phyloP scores from a whole-genome alignment of 1,140 invertebrate species.

The Caerostris darwini region DNA sequence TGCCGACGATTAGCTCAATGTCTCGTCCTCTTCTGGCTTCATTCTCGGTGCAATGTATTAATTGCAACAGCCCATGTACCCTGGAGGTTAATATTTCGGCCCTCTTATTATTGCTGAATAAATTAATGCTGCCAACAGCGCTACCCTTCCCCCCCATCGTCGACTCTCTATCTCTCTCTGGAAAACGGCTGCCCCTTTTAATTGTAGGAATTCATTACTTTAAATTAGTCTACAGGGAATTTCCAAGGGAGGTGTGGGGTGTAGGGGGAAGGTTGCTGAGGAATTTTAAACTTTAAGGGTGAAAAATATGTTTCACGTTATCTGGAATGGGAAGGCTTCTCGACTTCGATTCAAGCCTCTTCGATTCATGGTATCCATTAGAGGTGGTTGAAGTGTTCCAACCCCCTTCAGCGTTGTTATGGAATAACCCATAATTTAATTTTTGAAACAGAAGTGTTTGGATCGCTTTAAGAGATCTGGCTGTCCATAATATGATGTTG shows the following conservation, averaged over 20 bases:
- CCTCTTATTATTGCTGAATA: constrained; percentile 65
- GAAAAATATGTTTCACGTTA: constrained; percentile 33
- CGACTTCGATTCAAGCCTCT: background rate
- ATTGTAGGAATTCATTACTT: constrained; percentile 64
- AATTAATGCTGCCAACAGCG: constrained; percentile 43
- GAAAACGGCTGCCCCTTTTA: constrained; percentile 8
- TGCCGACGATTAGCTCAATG: constrained; percentile 49
- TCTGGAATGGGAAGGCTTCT: background rate
- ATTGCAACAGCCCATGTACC: constrained; percentile 36
- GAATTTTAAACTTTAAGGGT: constrained; percentile 26
- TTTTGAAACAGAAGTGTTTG: too few species aligned
- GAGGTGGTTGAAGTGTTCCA: background rate
- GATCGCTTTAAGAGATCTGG: too few species aligned
- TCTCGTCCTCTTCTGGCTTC: constrained; percentile 8
- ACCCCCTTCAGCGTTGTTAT: background rate
- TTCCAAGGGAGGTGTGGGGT: too few species aligned
- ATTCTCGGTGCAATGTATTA: constrained; percentile 48
- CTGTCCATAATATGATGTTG: too few species aligned
- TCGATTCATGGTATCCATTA: background rate
- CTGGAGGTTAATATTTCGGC: constrained; percentile 49
- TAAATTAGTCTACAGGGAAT: constrained; percentile 24
- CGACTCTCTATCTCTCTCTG: background rate
- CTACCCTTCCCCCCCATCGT: background rate
- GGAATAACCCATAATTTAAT: too few species aligned
- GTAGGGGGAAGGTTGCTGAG: background rate